Base-by-base conservation (phyloP, 2,888 invertebrate genomes). In the Meiosimyza platycephala region DNA sequence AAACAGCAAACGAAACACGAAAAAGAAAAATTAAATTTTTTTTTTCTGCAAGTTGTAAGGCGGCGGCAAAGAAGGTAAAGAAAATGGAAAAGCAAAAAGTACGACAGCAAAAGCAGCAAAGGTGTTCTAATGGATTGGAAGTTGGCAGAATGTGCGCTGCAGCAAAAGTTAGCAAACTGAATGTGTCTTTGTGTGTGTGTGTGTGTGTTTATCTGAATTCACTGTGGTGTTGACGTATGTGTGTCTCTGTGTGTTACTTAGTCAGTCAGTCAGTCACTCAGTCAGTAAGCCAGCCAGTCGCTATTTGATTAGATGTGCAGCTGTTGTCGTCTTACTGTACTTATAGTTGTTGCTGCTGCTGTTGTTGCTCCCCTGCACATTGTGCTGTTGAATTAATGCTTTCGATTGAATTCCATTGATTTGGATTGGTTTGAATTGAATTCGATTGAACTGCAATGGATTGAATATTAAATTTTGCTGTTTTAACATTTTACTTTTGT, bases 241-340 rank as follows among this genome's bases (percentile, higher is more conserved):
- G 18, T 64, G n/a, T 18, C 40, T 67, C 9, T 55, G 40, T 67
- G 54, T 67, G 16, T 47, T 16, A 40, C 54, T 16, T 40, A 40
- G 40, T 40, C 40, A 40, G 40, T 40, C 40, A 40, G 40, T 40
- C 6, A 40, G 40, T n/a, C n/a, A n/a, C n/a, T 9, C 40, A 40
- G 6, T 40, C 40, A 40, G 40, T 40, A 6, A 40, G 40, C 9
- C 40, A 40, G 40, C 9, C 40, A 40, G 16, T 18, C 12, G 33
- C 16, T 54, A 50, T 67, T 57, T 67, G 67, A 67, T 67, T 67
- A 67, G 67, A 67, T 55, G 67, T 57, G 40, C 57, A 67, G 55
- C 67, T 55, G 64, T 16, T 40, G 40, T 9, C 40, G 40, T 40
- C 40, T 40, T 40, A 9, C 40, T 40, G 6, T 9, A 9, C 40